phyloP scores from a whole-genome alignment of 2,797 vertebrate species.

The Pseudochirops cupreus region DNA sequence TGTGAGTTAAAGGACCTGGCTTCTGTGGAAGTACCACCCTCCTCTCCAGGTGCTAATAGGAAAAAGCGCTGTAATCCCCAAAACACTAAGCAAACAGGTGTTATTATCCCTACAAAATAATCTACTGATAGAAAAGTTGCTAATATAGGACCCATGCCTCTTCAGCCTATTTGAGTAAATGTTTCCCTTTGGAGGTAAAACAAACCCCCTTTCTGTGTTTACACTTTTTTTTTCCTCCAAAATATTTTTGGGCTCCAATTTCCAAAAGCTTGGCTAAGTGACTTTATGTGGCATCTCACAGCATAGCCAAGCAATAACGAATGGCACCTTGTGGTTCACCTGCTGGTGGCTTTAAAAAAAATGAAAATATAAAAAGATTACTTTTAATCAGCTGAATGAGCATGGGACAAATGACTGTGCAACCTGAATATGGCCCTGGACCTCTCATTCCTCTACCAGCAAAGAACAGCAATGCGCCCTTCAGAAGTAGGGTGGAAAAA shows the following conservation, averaged over 20 bases:
- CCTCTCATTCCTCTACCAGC: conserved; percentile 71
- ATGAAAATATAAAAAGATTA: conserved; percentile 83
- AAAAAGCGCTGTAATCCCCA: not conserved
- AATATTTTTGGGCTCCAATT: conserved; percentile 78
- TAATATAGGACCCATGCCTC: conserved; percentile 55
- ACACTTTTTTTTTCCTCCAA: conserved; percentile 75
- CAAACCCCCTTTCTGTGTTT: conserved; percentile 73
- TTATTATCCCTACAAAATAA: conserved; percentile 45
- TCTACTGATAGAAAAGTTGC: conserved; percentile 67
- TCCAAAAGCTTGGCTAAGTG: conserved; percentile 83
- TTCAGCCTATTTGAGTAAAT: conserved; percentile 52
- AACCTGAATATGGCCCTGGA: conserved; percentile 76
- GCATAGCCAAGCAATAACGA: conserved; percentile 85
- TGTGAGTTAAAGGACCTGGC: not conserved
- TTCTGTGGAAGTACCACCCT: too few species aligned
- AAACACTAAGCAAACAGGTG: not conserved
- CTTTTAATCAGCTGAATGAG: conserved; percentile 86
- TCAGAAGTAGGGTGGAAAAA: conserved; percentile 55
- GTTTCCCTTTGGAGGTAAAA: conserved; percentile 73
- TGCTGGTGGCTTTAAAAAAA: conserved; percentile 84
- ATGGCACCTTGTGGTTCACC: conserved; percentile 83
- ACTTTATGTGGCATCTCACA: conserved; percentile 83
- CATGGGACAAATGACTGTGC: conserved; percentile 83
- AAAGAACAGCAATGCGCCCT: conserved; percentile 71
- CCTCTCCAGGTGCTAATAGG: not conserved